Conservation (phyloP, 2,888 invertebrate genomes). For the Macaria liturata region DNA sequence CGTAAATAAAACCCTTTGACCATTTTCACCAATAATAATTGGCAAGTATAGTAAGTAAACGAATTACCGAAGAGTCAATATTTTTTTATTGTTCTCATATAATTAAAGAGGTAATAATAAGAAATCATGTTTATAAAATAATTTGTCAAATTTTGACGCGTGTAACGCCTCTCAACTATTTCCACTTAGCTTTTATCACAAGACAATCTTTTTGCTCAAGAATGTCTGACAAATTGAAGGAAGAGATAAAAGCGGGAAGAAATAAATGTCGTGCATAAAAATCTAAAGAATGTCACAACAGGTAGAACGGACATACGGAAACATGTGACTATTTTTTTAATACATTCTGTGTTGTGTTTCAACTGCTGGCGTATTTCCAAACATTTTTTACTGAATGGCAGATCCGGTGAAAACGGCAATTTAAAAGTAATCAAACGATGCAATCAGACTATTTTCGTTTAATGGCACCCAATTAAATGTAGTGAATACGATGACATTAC, state of each 20-base stretch:
- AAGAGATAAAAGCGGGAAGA: slow-evolving; percentile 30
- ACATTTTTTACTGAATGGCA: slow-evolving; percentile 19
- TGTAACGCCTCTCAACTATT: not conserved
- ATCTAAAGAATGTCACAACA: slow-evolving; percentile 23
- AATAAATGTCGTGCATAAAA: slow-evolving; percentile 24
- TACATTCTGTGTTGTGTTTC: slow-evolving; percentile 17
- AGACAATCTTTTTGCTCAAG: slow-evolving; percentile 7
- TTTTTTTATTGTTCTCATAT: no score
- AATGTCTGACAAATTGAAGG: slow-evolving; percentile 26
- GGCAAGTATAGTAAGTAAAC: no score
- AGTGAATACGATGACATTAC: not conserved
- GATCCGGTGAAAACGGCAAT: slow-evolving; percentile 12
- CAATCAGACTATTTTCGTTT: slow-evolving; percentile 33
- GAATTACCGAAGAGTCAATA: no score
- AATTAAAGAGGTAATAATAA: no score
- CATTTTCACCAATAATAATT: no score
- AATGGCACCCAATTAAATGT: slow-evolving; percentile 18
- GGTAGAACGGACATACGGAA: slow-evolving; percentile 25
- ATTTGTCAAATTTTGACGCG: no score
- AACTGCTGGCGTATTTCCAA: slow-evolving; percentile 21
- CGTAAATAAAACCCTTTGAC: no score
- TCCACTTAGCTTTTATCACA: not conserved
- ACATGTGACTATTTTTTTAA: slow-evolving; percentile 24
- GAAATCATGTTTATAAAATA: no score
- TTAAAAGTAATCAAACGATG: slow-evolving; percentile 12